These are phyloP conservation scores for Osmoderma eremita DNA, from an alignment of 2,888 invertebrate species.

Conservation along the genomic window DNA sequence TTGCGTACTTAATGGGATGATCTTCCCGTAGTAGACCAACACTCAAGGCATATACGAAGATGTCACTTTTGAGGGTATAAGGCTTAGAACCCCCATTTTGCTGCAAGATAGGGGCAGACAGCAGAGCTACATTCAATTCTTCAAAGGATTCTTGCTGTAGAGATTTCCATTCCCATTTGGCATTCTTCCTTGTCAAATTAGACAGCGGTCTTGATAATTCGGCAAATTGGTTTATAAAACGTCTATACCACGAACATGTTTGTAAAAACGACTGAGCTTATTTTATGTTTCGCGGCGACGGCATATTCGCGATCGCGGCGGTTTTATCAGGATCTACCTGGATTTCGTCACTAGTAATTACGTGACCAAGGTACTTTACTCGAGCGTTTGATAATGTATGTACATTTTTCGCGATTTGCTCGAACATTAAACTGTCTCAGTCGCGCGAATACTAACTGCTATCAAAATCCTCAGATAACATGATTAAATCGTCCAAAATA, in stretches of 20 bases:
- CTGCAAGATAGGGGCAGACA: constrained; percentile 38
- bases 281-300: constrained; percentile 42
- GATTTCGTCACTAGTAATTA: no score
- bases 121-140: constrained; percentile 17
- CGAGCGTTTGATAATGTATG: no score
- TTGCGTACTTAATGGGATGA: constrained; percentile 43
- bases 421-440: no score
- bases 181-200: neutral
- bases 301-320: constrained; percentile 32
- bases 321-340: no score
- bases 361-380: no score
- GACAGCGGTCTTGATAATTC: constrained; percentile 38
- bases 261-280: constrained; percentile 13
- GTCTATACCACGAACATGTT: neutral
- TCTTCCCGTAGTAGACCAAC: constrained; percentile 42
- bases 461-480: no score
- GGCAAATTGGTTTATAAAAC: constrained; percentile 45
- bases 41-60: constrained; percentile 38
- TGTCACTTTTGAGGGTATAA: constrained; percentile 47
- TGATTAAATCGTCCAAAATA: no score
- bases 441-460: no score
- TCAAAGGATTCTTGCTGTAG: constrained; percentile 6
- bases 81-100: constrained; percentile 47
- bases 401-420: no score
- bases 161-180: neutral